Conservation (phyloP, 2,113 vertebrate genomes). For the mouse (Mus musculus) region GRCm39 chr13:48666501-48667000, state of each 20-base stretch:
- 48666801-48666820: not conserved
- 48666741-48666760: not conserved
- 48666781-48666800: too few species aligned
- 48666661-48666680: not conserved
- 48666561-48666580: not conserved
- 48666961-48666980: not conserved
- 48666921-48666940: not conserved
- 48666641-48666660: not conserved
- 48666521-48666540: not conserved
- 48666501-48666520: not conserved
- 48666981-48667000: conserved; percentile 11
- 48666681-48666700: not conserved
- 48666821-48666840: not conserved
- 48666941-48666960: not conserved
- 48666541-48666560: not conserved
- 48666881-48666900: not conserved
- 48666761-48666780: not conserved
- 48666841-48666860: not conserved
- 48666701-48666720: not conserved
- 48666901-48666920: conserved; percentile 17
- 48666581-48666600: not conserved
- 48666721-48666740: not conserved
- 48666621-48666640: not conserved
- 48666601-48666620: not conserved
- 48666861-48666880: not conserved